Conservation (phyloP, 2,113 vertebrate species). For the Cnemophilus loriae region DNA sequence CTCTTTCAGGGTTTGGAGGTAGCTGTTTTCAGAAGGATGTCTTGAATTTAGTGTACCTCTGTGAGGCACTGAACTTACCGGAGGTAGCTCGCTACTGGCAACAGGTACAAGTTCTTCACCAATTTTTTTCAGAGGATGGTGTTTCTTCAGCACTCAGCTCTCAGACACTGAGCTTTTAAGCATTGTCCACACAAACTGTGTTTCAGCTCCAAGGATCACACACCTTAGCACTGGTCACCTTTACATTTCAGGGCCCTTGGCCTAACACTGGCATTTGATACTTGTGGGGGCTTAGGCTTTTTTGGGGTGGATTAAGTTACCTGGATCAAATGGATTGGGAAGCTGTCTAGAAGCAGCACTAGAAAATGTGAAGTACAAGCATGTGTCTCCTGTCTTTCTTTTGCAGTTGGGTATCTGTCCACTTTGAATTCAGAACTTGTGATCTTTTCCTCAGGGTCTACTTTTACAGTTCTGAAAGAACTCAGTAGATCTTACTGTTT, state of each 20-base stretch:
- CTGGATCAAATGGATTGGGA: not conserved
- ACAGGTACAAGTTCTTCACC: constrained; percentile 75
- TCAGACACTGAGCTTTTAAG: not conserved
- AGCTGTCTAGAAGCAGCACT: not conserved
- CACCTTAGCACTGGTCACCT: not conserved
- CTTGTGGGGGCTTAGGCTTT: not conserved
- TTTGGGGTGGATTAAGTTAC: not conserved
- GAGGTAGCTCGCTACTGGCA: constrained; percentile 98
- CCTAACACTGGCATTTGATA: not conserved
- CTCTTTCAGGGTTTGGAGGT: constrained; percentile 88
- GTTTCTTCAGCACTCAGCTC: not conserved
- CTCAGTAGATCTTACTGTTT: not conserved
- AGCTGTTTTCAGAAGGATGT: constrained; percentile 99
- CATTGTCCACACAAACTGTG: not conserved
- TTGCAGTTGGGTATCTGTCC: not conserved
- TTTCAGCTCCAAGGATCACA: not conserved
- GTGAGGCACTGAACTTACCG: constrained; percentile 92
- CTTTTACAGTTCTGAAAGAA: not conserved
- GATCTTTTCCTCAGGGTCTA: not conserved
- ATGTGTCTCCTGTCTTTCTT: not conserved
- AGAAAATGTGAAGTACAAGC: not conserved
- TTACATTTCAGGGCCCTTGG: not conserved
- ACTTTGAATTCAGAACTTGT: not conserved
- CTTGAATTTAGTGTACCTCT: constrained; percentile 95
- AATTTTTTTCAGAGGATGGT: not conserved